These are phyloP conservation scores for Saimiri boliviensis DNA, from an alignment of 2,113 vertebrate genomes.

Conservation along the genomic window DNA sequence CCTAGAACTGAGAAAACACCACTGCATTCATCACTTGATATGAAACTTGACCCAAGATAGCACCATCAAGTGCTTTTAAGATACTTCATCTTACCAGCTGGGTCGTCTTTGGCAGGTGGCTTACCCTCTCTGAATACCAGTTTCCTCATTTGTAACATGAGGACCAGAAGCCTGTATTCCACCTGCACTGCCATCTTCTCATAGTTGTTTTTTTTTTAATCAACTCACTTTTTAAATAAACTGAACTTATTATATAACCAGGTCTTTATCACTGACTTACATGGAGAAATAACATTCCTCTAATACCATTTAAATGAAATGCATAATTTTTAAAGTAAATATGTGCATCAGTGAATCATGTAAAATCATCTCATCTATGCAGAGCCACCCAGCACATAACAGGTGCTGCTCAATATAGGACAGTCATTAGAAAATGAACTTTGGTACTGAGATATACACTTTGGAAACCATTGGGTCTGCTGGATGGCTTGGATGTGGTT, in stretches of 20 bases:
- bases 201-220: neutral
- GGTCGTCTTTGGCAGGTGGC: neutral
- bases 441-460: neutral
- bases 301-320: neutral
- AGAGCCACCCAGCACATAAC: neutral
- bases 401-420: neutral
- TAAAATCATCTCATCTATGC: neutral
- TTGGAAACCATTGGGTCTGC: neutral
- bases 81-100: neutral
- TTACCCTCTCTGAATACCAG: neutral
- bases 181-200: neutral
- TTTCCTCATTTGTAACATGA: neutral
- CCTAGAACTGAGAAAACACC: neutral
- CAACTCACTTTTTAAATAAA: neutral
- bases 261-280: neutral
- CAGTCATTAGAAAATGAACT: neutral
- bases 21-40: neutral
- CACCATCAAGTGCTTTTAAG: neutral
- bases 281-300: neutral
- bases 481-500: neutral
- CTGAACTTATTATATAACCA: neutral
- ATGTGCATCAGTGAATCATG: neutral
- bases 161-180: neutral
- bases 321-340: neutral
- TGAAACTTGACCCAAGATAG: constrained; percentile 9